Evolutionary conservation across 2,797 vertebrate genomes (phyloP).

Genomic region (Sebastes elongatus): DNA sequence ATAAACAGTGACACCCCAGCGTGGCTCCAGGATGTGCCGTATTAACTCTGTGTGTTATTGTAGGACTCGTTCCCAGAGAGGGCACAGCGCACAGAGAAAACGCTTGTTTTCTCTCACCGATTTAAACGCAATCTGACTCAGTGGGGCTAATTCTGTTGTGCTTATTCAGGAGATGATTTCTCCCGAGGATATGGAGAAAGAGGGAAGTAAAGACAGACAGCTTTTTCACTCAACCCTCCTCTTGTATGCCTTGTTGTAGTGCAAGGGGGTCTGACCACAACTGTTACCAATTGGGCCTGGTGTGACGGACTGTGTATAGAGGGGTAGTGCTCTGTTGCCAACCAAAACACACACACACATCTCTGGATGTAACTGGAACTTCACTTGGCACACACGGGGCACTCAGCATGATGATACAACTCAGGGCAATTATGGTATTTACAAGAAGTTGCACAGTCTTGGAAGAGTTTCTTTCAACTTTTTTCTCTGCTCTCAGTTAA

Average conservation of each 20-base stretch:
- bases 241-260: constrained; percentile 40
- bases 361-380: constrained; percentile 84
- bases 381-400: constrained; percentile 83
- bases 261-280: constrained; percentile 59
- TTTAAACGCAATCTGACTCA: constrained; percentile 83
- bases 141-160: constrained; percentile 86
- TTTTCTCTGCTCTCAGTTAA: constrained; percentile 23
- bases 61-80: constrained; percentile 75
- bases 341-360: constrained; percentile 89
- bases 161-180: constrained; percentile 91
- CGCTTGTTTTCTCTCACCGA: constrained; percentile 79
- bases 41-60: constrained; percentile 77
- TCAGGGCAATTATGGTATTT: constrained; percentile 84
- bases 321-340: constrained; percentile 81
- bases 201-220: constrained; percentile 16
- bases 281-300: constrained; percentile 86
- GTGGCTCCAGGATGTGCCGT: constrained; percentile 58
- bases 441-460: constrained; percentile 76
- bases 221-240: constrained; percentile 26
- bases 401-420: constrained; percentile 84
- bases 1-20: constrained; percentile 61
- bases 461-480: constrained; percentile 64
- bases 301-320: constrained; percentile 71
- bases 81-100: constrained; percentile 64
- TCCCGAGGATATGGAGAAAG: constrained; percentile 75